Percentiles rank a stretch among this genome's conserved stretches.
These are phyloP conservation scores for Sogatella furcifera DNA, from an alignment of 1,140 invertebrate genomes.

Conservation along the genomic window DNA sequence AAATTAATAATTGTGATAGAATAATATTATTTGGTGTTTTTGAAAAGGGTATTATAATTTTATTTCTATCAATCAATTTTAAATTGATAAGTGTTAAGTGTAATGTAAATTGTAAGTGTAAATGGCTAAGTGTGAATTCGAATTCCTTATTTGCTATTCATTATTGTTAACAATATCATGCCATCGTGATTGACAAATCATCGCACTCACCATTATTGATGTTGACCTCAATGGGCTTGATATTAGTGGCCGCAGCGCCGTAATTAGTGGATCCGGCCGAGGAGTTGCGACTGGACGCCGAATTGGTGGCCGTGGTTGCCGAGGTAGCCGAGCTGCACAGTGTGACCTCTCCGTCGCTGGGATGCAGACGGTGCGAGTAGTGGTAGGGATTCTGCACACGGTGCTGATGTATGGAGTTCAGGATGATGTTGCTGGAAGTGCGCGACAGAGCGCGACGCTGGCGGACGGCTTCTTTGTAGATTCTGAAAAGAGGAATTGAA, in stretches of 20 bases:
- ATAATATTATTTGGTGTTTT: too few species aligned
- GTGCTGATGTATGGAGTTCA: constrained; percentile 71
- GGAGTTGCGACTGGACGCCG: neutral
- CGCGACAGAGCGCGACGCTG: constrained; percentile 75
- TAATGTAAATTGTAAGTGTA: too few species aligned
- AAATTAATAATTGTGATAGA: too few species aligned
- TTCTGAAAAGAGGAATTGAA: too few species aligned
- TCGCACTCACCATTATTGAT: constrained; percentile 7
- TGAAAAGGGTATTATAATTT: too few species aligned
- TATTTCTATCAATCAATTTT: too few species aligned
- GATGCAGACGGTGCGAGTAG: constrained; percentile 53
- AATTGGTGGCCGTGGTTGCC: neutral
- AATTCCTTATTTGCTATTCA: too few species aligned
- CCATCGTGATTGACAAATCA: too few species aligned
- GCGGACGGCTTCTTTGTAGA: constrained; percentile 77
- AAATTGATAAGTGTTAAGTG: too few species aligned
- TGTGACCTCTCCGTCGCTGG: constrained; percentile 43
- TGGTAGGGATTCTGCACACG: constrained; percentile 49
- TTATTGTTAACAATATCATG: too few species aligned
- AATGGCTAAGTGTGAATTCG: too few species aligned
- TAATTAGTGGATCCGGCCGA: constrained; percentile 1
- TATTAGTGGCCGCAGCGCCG: neutral
- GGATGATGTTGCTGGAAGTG: constrained; percentile 67
- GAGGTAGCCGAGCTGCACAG: neutral
- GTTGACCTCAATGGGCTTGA: constrained; percentile 13